Evolutionary conservation across 2,113 vertebrate genomes (phyloP), one percentile per base, ranked within the genome.

Genomic region (Acrocephalus kingi): DNA sequence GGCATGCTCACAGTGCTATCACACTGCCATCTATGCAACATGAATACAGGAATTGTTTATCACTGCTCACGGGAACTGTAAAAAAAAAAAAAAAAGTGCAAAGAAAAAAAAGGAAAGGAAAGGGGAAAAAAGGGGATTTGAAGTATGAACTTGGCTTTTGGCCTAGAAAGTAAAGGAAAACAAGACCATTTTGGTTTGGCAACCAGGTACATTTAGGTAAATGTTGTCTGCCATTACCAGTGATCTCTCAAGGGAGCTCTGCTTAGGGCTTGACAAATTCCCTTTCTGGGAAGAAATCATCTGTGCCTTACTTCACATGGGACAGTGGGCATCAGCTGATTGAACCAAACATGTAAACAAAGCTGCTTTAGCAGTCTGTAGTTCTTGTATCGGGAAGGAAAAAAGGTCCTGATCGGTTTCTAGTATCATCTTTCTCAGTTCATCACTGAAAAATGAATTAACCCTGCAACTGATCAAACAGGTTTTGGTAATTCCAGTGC

Each of bases 301-400:
- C 39, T 37, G 18, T 77, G 49, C 66, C 64, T 84, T 6, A 0
- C 45, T 86, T 90, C 83, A 71, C 56, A 15, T 3, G 56, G 54
- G 79, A 51, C 56, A 49, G 46, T 16, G 41, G 64, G 52, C n/a
- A 10, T 80, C 90, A 84, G 64, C 85, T 96, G 90, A 86, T 75
- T 68, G 81, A 76, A 59, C 58, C 0, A 2, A 84, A 51, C 13
- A 22, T 2, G 33, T 48, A 55, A 93, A 87, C 63, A 88, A 59
- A 90, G 61, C 87, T 48, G 25, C 1, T 1, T 37, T 30, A 39
- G 78, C 51, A 73, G 13, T 25, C 61, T 61, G 52, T 33, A 75
- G 45, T 80, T 66, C 1, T 67, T 59, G 24, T 39, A 31, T 6
- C 0, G 0, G 33, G 22, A 31, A 7, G 1, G 1, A 6, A 17